Conservation (phyloP, 2,888 invertebrate genomes). For the Drosophila percnosoma region DNA sequence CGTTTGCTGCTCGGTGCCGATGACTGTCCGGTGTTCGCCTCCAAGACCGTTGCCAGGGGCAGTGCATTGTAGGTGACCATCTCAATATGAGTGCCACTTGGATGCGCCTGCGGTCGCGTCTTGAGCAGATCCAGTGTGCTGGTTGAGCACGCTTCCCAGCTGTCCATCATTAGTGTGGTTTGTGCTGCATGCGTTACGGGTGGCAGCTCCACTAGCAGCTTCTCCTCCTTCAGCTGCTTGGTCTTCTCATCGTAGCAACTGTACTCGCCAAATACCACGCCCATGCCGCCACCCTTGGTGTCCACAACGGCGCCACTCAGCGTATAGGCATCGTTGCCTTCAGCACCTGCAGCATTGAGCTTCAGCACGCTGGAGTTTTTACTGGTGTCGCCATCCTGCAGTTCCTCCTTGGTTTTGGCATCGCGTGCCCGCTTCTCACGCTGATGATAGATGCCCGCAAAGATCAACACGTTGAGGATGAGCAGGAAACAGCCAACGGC, state of each 20-base stretch:
- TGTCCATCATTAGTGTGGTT: conserved; percentile 67
- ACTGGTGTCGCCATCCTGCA: conserved; percentile 86
- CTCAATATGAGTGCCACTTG: conserved; percentile 55
- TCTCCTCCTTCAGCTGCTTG: conserved; percentile 85
- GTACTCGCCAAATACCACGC: conserved; percentile 87
- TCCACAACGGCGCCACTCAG: conserved; percentile 68
- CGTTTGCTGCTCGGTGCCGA: conserved; percentile 70
- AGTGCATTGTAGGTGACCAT: conserved; percentile 73
- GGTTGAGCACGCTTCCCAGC: conserved; percentile 76
- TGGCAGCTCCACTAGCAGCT: conserved; percentile 88
- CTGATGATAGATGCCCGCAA: conserved; percentile 95
- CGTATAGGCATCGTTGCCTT: conserved; percentile 64
- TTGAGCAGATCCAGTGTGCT: conserved; percentile 82
- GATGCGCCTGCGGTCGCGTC: conserved; percentile 61
- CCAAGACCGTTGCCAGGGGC: conserved; percentile 62
- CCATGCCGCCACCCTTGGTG: conserved; percentile 67
- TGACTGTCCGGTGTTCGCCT: conserved; percentile 33
- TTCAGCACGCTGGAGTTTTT: conserved; percentile 82
- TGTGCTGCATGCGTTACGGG: conserved; percentile 51
- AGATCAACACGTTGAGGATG: conserved; percentile 92
- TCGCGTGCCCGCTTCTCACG: conserved; percentile 88
- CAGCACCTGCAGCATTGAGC: conserved; percentile 72
- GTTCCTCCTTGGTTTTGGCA: conserved; percentile 91
- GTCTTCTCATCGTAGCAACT: conserved; percentile 88
- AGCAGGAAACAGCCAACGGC: conserved; percentile 93